phyloP scores from a whole-genome alignment of 2,113 vertebrate genomes.

The Pituophis catenifer region DNA sequence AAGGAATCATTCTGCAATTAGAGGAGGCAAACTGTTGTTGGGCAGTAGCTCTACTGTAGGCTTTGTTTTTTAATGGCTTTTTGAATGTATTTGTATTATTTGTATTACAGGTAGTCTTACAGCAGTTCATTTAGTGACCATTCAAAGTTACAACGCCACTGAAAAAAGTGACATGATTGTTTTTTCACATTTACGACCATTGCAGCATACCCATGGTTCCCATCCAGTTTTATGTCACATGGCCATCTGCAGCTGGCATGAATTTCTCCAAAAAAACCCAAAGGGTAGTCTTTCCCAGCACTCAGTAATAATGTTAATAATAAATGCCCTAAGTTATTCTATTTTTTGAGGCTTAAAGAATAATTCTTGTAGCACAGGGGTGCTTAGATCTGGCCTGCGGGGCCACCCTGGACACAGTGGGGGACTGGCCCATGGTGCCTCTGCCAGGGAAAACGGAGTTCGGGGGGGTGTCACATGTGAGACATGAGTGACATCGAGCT shows the following conservation, averaged over 20 bases:
- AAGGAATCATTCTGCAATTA: conserved; percentile 74
- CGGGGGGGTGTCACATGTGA: too few species aligned
- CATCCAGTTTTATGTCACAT: not conserved
- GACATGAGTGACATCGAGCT: too few species aligned
- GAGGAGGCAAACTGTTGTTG: not conserved
- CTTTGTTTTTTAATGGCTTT: not conserved
- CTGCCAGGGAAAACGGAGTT: too few species aligned
- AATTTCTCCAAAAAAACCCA: not conserved
- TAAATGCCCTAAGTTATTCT: not conserved
- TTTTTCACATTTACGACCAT: not conserved
- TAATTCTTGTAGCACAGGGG: not conserved
- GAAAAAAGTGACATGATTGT: not conserved
- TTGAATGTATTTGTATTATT: not conserved
- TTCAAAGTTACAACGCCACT: not conserved
- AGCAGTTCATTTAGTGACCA: not conserved
- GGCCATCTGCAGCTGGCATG: not conserved
- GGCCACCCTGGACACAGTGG: too few species aligned
- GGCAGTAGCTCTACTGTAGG: not conserved
- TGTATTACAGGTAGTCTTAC: not conserved
- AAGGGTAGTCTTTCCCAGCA: not conserved
- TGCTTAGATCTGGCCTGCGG: too few species aligned
- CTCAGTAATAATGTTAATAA: not conserved
- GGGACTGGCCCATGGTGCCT: too few species aligned
- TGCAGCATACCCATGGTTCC: not conserved
- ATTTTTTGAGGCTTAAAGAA: not conserved